Percentiles rank a stretch among this genome's conserved stretches.
Conservation (phyloP, 2,797 vertebrate species). For the Anguilla megastoma region DNA sequence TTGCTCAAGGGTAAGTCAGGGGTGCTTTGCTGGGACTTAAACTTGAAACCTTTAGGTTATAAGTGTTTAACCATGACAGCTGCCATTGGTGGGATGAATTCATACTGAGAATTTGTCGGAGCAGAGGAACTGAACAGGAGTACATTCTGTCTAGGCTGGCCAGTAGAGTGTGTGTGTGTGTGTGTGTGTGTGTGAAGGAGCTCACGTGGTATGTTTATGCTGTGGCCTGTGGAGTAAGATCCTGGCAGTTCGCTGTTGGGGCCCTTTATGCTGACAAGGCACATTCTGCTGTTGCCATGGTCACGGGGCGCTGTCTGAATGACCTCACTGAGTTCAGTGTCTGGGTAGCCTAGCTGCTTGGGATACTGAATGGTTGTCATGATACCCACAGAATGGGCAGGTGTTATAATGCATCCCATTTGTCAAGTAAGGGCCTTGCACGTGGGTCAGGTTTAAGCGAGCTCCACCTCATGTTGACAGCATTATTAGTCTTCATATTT, state of each 20-base stretch:
- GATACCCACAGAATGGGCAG: neutral
- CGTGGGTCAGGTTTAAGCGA: neutral
- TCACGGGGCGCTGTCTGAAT: slow-evolving; percentile 33
- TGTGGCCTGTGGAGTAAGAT: neutral
- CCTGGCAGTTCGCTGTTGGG: neutral
- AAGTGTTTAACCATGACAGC: neutral
- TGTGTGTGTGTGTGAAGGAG: neutral
- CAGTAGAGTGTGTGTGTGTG: neutral
- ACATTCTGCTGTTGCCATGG: slow-evolving; percentile 36
- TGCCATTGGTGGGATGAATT: neutral
- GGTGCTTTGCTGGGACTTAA: neutral
- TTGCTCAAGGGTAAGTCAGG: neutral
- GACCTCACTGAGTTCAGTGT: slow-evolving; percentile 32
- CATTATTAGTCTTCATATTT: neutral
- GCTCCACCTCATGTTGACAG: neutral
- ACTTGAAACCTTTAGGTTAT: neutral
- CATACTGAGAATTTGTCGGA: neutral
- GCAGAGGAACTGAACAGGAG: neutral
- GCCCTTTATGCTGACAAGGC: slow-evolving; percentile 36
- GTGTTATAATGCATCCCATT: neutral
- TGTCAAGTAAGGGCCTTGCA: neutral
- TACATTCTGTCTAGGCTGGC: neutral
- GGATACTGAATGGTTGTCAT: neutral
- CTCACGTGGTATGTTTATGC: neutral
- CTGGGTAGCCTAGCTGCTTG: slow-evolving; percentile 18